These are phyloP conservation scores for Malachius bipustulatus DNA, from an alignment of 2,888 invertebrate species.

Conservation along the genomic window DNA sequence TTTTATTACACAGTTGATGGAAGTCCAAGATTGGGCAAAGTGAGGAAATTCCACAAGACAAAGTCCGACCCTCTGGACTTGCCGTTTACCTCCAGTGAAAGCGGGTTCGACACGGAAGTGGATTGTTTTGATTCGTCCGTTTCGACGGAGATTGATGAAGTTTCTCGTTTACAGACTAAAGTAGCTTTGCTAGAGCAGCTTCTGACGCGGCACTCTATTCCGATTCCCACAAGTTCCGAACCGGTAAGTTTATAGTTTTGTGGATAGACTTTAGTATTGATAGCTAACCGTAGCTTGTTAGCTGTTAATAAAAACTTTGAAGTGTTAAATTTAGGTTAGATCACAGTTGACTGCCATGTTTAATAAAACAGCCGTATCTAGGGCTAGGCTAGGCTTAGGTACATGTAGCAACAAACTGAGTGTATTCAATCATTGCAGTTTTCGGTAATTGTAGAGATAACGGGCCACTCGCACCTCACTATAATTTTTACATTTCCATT, in stretches of 20 bases:
- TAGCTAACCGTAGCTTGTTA: no score
- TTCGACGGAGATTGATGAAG: constrained; percentile 23
- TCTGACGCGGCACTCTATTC: constrained; percentile 30
- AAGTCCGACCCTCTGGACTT: constrained; percentile 35
- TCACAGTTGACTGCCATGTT: no score
- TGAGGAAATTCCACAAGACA: constrained; percentile 43
- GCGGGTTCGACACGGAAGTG: constrained; percentile 36
- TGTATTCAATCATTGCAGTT: no score
- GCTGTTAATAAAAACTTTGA: no score
- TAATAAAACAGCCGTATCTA: no score
- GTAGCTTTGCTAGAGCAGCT: constrained; percentile 34
- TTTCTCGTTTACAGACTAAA: constrained; percentile 30
- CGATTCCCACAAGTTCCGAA: constrained; percentile 24
- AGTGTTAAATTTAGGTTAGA: no score
- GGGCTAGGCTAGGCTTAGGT: no score
- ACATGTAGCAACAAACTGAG: no score
- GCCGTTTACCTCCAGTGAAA: constrained; percentile 33
- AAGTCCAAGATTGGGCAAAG: constrained; percentile 48
- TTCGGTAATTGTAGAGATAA: no score
- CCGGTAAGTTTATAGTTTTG: constrained; percentile 25
- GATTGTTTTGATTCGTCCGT: constrained; percentile 31
- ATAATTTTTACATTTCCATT: no score
- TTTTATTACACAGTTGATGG: constrained; percentile 34
- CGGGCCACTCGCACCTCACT: no score
- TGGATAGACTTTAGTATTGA: not conserved